Conservation (phyloP, 92 coral and sea anemone genomes). For the Chrysogorgia sp. region DNA sequence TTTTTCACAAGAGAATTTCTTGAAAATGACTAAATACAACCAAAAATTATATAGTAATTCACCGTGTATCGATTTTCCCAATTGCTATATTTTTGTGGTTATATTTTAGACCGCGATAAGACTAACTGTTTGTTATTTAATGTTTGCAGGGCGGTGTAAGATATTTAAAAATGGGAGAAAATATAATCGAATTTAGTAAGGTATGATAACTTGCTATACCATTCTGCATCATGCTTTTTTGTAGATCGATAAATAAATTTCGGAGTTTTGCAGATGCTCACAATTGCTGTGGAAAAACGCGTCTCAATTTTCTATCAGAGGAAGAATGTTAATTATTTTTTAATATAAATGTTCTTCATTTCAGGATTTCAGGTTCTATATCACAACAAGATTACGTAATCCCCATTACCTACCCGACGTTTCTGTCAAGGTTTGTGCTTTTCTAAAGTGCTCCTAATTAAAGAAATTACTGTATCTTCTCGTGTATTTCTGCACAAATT, state of each 20-base stretch:
- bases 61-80: not conserved
- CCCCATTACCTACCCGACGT: constrained; percentile 98
- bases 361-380: constrained; percentile 91
- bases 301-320: too few relatives aligned
- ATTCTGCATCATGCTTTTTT: not conserved
- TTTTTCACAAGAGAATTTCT: too few relatives aligned
- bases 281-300: too few relatives aligned
- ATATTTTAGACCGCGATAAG: not conserved
- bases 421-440: constrained; percentile 85
- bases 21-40: too few relatives aligned
- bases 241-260: too few relatives aligned
- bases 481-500: too few relatives aligned
- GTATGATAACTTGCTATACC: constrained; percentile 53
- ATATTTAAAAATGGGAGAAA: constrained; percentile 94
- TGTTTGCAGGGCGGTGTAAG: constrained; percentile 83
- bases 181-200: constrained; percentile 89
- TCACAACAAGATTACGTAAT: constrained; percentile 86
- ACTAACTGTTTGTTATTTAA: not conserved
- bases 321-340: not conserved
- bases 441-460: too few relatives aligned
- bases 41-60: not conserved
- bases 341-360: not conserved
- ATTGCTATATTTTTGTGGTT: not conserved
- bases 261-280: too few relatives aligned
- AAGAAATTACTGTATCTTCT: too few relatives aligned